phyloP scores from a whole-genome alignment of 2,888 invertebrate genomes.

The Sycophila texana region DNA sequence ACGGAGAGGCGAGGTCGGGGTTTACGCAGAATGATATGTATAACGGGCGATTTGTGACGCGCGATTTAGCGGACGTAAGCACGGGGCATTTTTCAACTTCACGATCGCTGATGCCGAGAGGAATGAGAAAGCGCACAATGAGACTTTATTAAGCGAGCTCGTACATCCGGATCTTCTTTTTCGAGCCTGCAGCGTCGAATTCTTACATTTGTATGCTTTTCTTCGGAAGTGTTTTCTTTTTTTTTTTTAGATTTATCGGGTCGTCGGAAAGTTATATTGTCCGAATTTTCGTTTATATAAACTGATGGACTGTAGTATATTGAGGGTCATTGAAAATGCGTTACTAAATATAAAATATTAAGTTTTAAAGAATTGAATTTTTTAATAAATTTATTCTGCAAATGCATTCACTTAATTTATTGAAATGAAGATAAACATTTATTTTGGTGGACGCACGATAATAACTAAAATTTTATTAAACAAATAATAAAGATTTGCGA shows the following conservation, averaged over 20 bases:
- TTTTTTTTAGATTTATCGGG: slow-evolving; percentile 20
- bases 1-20: too few species aligned
- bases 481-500: too few species aligned
- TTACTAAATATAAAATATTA: background rate
- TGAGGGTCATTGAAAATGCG: background rate
- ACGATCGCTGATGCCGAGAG: background rate
- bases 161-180: slow-evolving; percentile 1
- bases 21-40: background rate
- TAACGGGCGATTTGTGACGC: slow-evolving; percentile 28
- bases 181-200: background rate
- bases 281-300: too few species aligned
- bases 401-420: background rate
- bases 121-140: background rate
- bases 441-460: too few species aligned
- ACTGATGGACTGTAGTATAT: too few species aligned
- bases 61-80: slow-evolving; percentile 16
- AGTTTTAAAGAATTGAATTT: background rate
- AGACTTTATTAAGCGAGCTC: slow-evolving; percentile 9
- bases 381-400: background rate
- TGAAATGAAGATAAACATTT: too few species aligned
- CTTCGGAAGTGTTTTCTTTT: slow-evolving; percentile 16
- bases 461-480: too few species aligned
- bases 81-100: slow-evolving; percentile 25
- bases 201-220: background rate
- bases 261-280: too few species aligned